These are phyloP conservation scores for Ormyrus nitidulus DNA, from an alignment of 2,888 invertebrate species.

Conservation along the genomic window DNA sequence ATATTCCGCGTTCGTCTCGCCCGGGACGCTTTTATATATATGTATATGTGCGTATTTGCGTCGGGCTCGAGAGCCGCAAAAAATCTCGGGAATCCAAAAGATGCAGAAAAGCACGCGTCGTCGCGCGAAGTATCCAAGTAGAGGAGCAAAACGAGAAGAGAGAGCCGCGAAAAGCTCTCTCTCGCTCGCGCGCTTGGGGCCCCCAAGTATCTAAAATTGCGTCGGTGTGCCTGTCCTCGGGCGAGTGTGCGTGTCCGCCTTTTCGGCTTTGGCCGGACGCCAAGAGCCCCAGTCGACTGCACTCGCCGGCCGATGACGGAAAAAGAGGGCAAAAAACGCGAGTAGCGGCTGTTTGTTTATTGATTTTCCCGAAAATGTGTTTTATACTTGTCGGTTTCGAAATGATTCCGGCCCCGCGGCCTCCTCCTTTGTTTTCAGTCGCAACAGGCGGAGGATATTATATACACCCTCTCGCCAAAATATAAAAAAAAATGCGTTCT, in stretches of 20 bases:
- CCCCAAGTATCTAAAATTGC: conserved; percentile 31
- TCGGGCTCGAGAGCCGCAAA: not conserved
- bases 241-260: not conserved
- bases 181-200: too few relatives aligned
- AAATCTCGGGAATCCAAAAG: not conserved
- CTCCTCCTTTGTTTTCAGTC: not conserved
- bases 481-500: not conserved
- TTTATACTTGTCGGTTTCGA: not conserved
- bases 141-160: not conserved
- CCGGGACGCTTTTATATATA: too few relatives aligned
- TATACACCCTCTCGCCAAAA: not conserved
- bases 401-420: not conserved
- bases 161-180: not conserved
- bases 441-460: not conserved
- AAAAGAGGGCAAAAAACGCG: not conserved
- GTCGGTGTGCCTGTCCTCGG: conserved; percentile 15
- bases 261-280: conserved; percentile 27
- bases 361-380: not conserved
- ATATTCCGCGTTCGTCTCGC: too few relatives aligned
- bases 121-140: not conserved
- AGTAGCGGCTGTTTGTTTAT: conserved; percentile 19
- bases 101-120: not conserved
- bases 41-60: too few relatives aligned
- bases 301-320: not conserved
- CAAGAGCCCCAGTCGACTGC: conserved; percentile 2